Evolutionary conservation across 2,888 invertebrate species (phyloP), one percentile per base, ranked within the genome.

Genomic region (Chrysolina oricalcia): DNA sequence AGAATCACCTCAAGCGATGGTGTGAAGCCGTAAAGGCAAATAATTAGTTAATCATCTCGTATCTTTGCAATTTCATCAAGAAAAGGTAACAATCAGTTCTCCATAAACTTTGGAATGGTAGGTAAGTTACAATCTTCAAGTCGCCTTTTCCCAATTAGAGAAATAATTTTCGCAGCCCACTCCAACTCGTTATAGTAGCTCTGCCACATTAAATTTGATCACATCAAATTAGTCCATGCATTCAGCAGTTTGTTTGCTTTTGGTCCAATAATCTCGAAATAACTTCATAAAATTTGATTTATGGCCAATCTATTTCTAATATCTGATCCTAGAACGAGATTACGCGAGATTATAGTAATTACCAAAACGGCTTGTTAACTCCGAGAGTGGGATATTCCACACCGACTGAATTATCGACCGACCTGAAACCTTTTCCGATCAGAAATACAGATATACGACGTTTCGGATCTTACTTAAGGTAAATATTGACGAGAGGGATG

Each of bases 401-500:
- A 75, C 79, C 72, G 72, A 62, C 73, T 72, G 76, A 78, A 78
- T 78, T 76, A 74, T 77, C 41, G 75, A 70, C 75, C 77, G 75
- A 78, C 73, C 77, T 73, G 73, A 72, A 72, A 67, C 68, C 70
- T 50, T 53, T 59, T 72, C 62, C 64, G 80, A 80, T 79, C 75
- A 78, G 75, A 66, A 50, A 72, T 41, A 59, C 59, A 70, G 78
- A 78, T 78, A 78, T 73, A 75, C 56, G 69, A 70, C 69, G 75
- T 73, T 78, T 81, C 76, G 80, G 76, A 78, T 75, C 75, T 76
- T 78, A 80, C 81, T 80, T 78, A 81, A 77, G 78, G 77, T 79
- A 78, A 80, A 77, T 80, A 81, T 81, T 80, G 81, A 81, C 81
- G 78, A 75, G 69, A 75, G 66, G 64, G 73, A 66, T 64, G 75